Evolutionary conservation across 2,113 vertebrate species (phyloP).

Genomic region (Propithecus coquereli): DNA sequence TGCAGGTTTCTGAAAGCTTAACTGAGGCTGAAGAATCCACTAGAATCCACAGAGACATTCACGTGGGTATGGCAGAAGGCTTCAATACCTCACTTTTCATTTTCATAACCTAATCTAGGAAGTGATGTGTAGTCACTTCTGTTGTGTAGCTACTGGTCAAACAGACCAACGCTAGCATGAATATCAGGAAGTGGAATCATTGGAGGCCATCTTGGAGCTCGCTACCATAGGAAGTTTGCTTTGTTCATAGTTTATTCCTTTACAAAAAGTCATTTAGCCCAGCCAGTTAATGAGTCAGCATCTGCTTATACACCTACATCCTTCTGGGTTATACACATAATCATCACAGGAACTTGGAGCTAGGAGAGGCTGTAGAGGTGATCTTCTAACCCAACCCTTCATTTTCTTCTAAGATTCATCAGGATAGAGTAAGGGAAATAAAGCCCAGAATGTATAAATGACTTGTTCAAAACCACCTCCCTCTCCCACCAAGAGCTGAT

Average conservation of each 20-base stretch:
- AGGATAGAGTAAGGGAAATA: neutral
- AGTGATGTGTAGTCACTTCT: neutral
- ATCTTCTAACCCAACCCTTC: neutral
- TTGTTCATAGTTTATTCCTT: neutral
- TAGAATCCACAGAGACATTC: neutral
- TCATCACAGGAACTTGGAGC: neutral
- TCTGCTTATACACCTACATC: neutral
- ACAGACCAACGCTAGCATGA: neutral
- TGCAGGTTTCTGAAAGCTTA: neutral
- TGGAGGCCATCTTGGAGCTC: neutral
- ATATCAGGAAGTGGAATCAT: neutral
- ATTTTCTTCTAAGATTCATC: neutral
- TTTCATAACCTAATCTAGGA: neutral
- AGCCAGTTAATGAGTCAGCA: neutral
- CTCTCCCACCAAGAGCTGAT: neutral
- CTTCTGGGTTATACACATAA: neutral
- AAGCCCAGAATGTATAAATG: neutral
- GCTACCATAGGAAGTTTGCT: neutral
- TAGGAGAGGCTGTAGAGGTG: neutral
- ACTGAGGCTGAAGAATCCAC: neutral
- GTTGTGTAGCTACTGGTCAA: neutral
- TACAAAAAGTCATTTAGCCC: neutral
- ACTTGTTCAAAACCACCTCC: neutral
- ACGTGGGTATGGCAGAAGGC: rapidly evolving
- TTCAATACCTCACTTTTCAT: neutral